These are phyloP conservation scores for Watsonalla cultraria DNA, from an alignment of 2,888 invertebrate genomes.

Conservation along the genomic window DNA sequence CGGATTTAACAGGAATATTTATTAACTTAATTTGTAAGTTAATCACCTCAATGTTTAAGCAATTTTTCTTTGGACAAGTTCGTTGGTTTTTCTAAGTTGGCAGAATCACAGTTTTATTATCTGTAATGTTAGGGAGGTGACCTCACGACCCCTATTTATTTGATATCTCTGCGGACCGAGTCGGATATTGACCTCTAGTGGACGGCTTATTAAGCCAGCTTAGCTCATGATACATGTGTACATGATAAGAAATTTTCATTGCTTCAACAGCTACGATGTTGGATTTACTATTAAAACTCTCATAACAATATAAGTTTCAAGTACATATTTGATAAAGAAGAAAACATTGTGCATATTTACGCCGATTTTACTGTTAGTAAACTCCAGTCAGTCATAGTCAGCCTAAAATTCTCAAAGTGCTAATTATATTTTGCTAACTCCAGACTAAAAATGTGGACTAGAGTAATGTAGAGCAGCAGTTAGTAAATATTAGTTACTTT, in stretches of 20 bases:
- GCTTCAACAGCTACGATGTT: too few relatives aligned
- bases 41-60: background rate
- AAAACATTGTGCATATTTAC: too few relatives aligned
- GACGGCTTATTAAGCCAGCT: background rate
- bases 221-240: background rate
- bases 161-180: background rate
- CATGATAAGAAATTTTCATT: background rate
- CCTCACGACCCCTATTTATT: background rate
- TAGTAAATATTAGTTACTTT: too few relatives aligned
- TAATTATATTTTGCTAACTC: too few relatives aligned
- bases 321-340: too few relatives aligned
- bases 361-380: too few relatives aligned
- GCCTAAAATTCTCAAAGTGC: too few relatives aligned
- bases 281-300: too few relatives aligned
- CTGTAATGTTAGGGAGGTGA: background rate
- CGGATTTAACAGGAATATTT: slow-evolving; percentile 22
- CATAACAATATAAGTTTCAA: too few relatives aligned
- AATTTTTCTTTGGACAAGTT: background rate
- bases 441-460: too few relatives aligned
- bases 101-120: background rate
- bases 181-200: background rate
- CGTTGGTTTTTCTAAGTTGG: background rate
- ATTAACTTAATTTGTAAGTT: slow-evolving; percentile 12
- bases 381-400: too few relatives aligned
- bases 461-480: too few relatives aligned